Evolutionary conservation across 2,888 invertebrate genomes (phyloP), one percentile per base, ranked within the genome.

Genomic region (Empis stercorea): DNA sequence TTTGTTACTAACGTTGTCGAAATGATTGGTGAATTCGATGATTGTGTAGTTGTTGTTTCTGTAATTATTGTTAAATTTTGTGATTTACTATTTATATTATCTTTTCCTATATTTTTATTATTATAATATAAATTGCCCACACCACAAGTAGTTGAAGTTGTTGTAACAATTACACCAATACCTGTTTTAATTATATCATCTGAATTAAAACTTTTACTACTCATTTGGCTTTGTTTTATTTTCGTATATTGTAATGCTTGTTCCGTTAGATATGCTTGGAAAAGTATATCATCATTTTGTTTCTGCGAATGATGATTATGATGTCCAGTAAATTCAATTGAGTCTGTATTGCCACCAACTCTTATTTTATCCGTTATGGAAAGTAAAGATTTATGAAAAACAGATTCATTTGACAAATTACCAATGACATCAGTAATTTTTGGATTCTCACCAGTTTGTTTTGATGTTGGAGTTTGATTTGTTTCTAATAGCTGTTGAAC

Each of bases 201-300:
- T 13, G 34, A n/a, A 34, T 34, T 13, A n/a, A n/a, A 34, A n/a
- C 13, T 34, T 34, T 34, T 34, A 34, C n/a, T 61, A 48, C 56
- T 62, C 48, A 64, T 61, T 61, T 80, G 79, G 53, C 78, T 78
- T 61, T 81, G 81, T 63, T 84, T 84, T 49, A 83, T 80, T 64
- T 78, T 79, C 36, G 79, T 75, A 60, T 83, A 80, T 60, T 79
- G 74, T 43, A 84, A 68, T 14, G 84, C 81, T 59, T 81, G 73
- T 60, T 84, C 84, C 2, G 81, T 82, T 44, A 84, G 72, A 64
- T 84, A 84, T 1, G 80, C 81, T 54, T 83, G 82, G 45, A 84
- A 66, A 73, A 83, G 76, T 7, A 78, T 76, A 53, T 80, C 80
- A 34, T 80, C 78, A 47, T 73, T 71, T 16, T 71, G 56, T 71